Base-by-base conservation (phyloP, 2,113 vertebrate genomes). In the Macquaria australasica region DNA sequence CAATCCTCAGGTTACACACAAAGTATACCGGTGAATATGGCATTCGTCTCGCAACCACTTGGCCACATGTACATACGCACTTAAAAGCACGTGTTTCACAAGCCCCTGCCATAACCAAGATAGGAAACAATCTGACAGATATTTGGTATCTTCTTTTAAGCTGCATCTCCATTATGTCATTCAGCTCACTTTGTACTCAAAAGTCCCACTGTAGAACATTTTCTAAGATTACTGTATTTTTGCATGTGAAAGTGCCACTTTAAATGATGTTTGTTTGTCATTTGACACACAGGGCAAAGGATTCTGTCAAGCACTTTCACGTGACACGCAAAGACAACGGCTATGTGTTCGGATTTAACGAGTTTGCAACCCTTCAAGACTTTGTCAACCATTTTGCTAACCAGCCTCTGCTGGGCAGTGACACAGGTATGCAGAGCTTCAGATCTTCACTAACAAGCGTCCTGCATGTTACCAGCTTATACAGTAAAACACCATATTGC, bases 241-340 rank as follows among this genome's bases (percentile, higher is more conserved):
- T 64, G 43, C 50, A 43, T 11, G 28, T 69, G 34, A 60, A 69
- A 74, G 39, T 70, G 28, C 39, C 60, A 34, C 14, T 20, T 20
- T 3, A 45, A 31, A 60, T 56, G 21, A 7, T 25, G 2, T 83
- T 21, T 78, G 39, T 45, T 53, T 67, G n/a, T 85, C 77, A 63
- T 88, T 16, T 66, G 18, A 28, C 16, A 83, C 93, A 78, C 84
- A 99, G 98, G 93, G 98, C 97, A 21, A 99, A 97, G 93, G 97
- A 99, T 69, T 99, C 98, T 1, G 98, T 99, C 63, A 99, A 98
- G 84, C 98, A 99, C 85, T 99, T 99, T 75, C 97, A 99, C 0
- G 90, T 99, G 75, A 96, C 94, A 28, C 90, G 96, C 6, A 96
- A 89, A 59, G 95, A 96, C 84, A 91, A 87, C 21, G 91, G 92